These are phyloP conservation scores for Collichthys lucidus DNA, from an alignment of 2,113 vertebrate species.

Conservation along the genomic window DNA sequence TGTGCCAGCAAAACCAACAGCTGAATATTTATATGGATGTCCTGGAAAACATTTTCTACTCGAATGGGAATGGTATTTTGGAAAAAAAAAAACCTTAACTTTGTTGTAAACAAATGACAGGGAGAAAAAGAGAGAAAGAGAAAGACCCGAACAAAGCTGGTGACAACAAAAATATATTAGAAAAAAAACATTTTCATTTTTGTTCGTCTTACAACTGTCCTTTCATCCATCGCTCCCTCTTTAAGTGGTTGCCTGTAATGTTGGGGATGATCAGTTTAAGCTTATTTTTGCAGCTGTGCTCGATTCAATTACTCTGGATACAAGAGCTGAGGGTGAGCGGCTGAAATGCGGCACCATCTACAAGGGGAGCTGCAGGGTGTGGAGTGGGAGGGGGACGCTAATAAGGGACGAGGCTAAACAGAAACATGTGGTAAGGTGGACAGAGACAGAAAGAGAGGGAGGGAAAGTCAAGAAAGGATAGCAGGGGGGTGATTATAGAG, in stretches of 20 bases:
- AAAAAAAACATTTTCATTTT: not conserved
- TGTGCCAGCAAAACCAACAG: not conserved
- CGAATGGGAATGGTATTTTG: not conserved
- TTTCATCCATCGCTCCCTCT: slow-evolving; percentile 15
- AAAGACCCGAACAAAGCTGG: not conserved
- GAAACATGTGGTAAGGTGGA: slow-evolving; percentile 30
- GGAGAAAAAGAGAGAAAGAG: not conserved
- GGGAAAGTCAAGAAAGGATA: slow-evolving; percentile 4
- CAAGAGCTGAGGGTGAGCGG: not conserved
- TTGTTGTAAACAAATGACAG: not conserved
- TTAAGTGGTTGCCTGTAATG: slow-evolving; percentile 16
- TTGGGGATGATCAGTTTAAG: slow-evolving; percentile 53
- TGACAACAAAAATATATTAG: not conserved
- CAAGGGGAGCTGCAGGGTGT: not conserved
- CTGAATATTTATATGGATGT: slow-evolving; percentile 3
- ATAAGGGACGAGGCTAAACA: slow-evolving; percentile 25
- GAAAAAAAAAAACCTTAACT: slow-evolving; percentile 2
- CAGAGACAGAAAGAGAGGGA: slow-evolving; percentile 16
- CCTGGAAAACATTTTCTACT: not conserved
- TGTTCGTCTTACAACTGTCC: slow-evolving; percentile 31
- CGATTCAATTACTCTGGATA: slow-evolving; percentile 38
- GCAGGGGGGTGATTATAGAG: slow-evolving; percentile 23
- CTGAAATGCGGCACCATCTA: slow-evolving; percentile 14
- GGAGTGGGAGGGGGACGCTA: slow-evolving; percentile 1
- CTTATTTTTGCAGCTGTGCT: slow-evolving; percentile 53